These are phyloP conservation scores for Acanthococcus lagerstroemiae DNA, from an alignment of 2,888 invertebrate genomes.

Conservation along the genomic window DNA sequence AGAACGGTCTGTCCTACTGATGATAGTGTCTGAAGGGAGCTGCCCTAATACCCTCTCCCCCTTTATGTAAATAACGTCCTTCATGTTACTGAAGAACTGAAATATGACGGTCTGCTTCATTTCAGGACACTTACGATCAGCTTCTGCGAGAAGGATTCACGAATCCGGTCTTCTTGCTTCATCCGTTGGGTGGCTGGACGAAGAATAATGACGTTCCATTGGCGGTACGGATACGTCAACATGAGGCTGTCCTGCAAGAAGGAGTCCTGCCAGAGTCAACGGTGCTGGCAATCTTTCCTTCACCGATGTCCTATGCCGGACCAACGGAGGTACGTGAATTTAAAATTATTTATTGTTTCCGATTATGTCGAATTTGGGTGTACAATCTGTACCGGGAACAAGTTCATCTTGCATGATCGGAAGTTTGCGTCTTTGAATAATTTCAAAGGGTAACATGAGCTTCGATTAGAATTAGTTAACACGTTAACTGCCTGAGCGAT, in stretches of 20 bases:
- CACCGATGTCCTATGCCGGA: conserved; percentile 99
- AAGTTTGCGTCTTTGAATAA: too few species aligned
- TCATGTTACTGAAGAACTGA: too few species aligned
- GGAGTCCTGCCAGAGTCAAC: conserved; percentile 71
- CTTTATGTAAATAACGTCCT: too few species aligned
- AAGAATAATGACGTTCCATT: conserved; percentile 98
- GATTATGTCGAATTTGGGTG: not conserved
- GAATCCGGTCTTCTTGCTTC: conserved; percentile 85
- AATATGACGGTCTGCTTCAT: not conserved
- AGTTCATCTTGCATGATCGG: not conserved
- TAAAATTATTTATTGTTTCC: too few species aligned
- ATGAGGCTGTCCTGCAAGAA: conserved; percentile 81
- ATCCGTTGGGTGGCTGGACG: conserved; percentile 94
- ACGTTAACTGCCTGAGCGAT: too few species aligned
- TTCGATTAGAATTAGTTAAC: too few species aligned
- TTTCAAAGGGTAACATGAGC: too few species aligned
- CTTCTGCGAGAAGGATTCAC: conserved; percentile 74
- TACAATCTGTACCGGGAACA: not conserved
- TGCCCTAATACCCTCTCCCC: too few species aligned
- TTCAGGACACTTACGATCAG: conserved; percentile 66
- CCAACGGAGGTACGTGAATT: conserved; percentile 66
- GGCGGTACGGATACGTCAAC: conserved; percentile 78
- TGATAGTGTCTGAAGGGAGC: too few species aligned
- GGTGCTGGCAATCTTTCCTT: conserved; percentile 93
- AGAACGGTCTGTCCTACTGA: too few species aligned